Evolutionary conservation across 2,113 vertebrate species (phyloP), one percentile per base, ranked within the genome.

Genomic region (Sterrhoptilus dennistouni): DNA sequence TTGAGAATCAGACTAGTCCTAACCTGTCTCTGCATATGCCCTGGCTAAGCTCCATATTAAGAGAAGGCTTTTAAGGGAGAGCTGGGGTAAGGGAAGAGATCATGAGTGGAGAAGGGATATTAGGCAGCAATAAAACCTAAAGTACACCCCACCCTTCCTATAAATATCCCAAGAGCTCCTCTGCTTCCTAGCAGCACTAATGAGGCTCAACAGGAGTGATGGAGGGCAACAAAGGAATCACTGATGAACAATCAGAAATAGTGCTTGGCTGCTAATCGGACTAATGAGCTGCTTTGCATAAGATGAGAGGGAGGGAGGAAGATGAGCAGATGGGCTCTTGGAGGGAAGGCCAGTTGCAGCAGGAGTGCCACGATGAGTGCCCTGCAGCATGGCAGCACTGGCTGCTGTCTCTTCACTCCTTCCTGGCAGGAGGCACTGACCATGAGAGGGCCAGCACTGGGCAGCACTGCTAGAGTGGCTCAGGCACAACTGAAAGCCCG

Each of bases 191-290:
- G 69, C 83, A 95, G 93, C 91, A 83, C 47, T 56, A 94, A 96
- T 78, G 92, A 96, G 27, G 75, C 81, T 84, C 89, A 76, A 94
- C 94, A 96, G 60, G 79, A 87, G 83, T 86, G 86, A 87, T 83
- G 75, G 92, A 92, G 50, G 75, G 70, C 8, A 12, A 94, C 83
- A 77, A 88, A 96, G 80, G 89, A 91, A 94, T 90, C 79, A 56
- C 86, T 87, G 94, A 97, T 97, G 96, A 97, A 97, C 96, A 90
- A 93, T 81, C 93, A 95, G 89, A 70, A 49, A 76, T 87, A 83
- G 54, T 75, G 56, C 45, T 83, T 28, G 2, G 44, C 59, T 86
- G n/a, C 63, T 96, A 90, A 95, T 92, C 40, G 52, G 81, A 78
- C 64, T 88, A 49, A 84, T 75, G 52, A 96, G 79, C 57, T 65